A percentile compares a stretch with the other conserved stretches of the same genome.
Evolutionary conservation across 2,113 vertebrate genomes (phyloP).

Genomic region (Dicaeum eximium): DNA sequence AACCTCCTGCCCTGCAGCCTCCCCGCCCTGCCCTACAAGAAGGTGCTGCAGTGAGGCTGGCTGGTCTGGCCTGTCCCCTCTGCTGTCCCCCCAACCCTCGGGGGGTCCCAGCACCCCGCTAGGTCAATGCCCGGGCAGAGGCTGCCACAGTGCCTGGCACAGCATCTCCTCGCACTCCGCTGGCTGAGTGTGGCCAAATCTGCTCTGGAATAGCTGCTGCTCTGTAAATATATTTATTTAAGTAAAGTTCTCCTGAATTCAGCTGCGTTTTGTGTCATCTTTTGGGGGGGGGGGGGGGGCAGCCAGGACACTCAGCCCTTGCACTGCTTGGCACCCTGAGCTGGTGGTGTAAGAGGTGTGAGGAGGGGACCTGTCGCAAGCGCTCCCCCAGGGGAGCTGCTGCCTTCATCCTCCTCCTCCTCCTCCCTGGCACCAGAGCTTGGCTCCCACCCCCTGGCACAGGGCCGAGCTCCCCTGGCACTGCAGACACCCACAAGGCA

Average conservation of each 20-base stretch:
- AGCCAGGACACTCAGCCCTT: neutral
- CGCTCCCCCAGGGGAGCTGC: neutral
- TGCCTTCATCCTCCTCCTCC: neutral
- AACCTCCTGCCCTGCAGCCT: slow-evolving; percentile 4
- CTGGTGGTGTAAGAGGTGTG: neutral
- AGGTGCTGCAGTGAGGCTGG: slow-evolving; percentile 51
- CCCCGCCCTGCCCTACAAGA: neutral
- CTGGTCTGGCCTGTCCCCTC: neutral
- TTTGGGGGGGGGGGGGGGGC: accelerated
- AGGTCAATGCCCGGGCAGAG: neutral
- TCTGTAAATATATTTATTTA: slow-evolving; percentile 66
- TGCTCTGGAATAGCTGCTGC: neutral
- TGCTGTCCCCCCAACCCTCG: accelerated
- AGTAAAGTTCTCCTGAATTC: neutral
- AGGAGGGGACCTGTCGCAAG: neutral
- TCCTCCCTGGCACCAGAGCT: neutral
- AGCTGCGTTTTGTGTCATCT: accelerated
- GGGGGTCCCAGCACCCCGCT: neutral
- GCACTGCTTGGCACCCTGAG: neutral
- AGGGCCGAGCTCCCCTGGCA: accelerated
- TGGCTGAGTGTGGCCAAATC: neutral
- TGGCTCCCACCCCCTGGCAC: neutral
- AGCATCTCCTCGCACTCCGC: neutral
- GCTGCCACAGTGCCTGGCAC: neutral
- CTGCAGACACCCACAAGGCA: neutral